Conservation (phyloP, 2,888 invertebrate genomes). For the Caenorhabditis angaria region DNA sequence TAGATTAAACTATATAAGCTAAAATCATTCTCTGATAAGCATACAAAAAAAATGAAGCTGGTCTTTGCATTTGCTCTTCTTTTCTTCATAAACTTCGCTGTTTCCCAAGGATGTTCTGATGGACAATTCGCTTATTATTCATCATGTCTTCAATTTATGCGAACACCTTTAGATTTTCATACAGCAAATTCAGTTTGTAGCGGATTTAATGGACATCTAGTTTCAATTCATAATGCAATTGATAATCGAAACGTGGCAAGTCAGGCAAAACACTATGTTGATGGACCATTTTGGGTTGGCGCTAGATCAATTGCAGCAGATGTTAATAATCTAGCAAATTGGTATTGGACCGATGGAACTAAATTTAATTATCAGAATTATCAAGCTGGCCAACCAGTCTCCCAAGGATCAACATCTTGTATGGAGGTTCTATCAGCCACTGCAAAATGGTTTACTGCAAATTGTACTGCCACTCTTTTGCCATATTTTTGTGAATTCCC, state of each 20-base stretch:
- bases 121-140: too few relatives aligned
- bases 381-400: conserved; percentile 24
- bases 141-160: conserved; percentile 29
- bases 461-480: conserved; percentile 18
- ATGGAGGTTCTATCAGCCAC: conserved; percentile 31
- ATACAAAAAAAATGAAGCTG: too few relatives aligned
- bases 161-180: conserved; percentile 18
- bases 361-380: conserved; percentile 38
- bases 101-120: too few relatives aligned
- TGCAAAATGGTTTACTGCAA: conserved; percentile 31
- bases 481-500: conserved; percentile 33
- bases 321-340: conserved; percentile 37
- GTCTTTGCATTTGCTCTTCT: too few relatives aligned
- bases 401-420: conserved; percentile 29
- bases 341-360: conserved; percentile 39
- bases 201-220: conserved; percentile 24
- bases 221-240: conserved; percentile 32
- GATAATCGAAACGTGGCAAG: conserved; percentile 26
- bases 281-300: conserved; percentile 31
- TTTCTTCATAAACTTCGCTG: too few relatives aligned
- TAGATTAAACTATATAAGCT: too few relatives aligned
- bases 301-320: conserved; percentile 35
- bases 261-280: conserved; percentile 27
- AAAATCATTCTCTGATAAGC: too few relatives aligned
- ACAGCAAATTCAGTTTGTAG: conserved; percentile 34